Conservation (phyloP, 2,113 vertebrate genomes). For the Etheostoma cragini region DNA sequence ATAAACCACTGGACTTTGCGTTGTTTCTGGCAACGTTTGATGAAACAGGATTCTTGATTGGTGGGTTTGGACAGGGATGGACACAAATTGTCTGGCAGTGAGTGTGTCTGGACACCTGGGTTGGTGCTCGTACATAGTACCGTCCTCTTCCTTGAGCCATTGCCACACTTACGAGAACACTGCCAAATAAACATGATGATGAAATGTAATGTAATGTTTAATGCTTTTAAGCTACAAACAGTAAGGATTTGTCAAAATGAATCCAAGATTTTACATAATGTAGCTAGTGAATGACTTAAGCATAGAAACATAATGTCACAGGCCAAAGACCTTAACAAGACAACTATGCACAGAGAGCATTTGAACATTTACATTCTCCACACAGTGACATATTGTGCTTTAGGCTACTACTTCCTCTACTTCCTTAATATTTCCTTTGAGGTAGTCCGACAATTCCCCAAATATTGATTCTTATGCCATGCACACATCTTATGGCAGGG, state of each 20-base stretch:
- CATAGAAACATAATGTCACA: slow-evolving; percentile 8
- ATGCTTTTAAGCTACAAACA: neutral
- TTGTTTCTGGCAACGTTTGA: slow-evolving; percentile 86
- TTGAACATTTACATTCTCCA: slow-evolving; percentile 20
- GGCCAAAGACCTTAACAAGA: slow-evolving; percentile 20
- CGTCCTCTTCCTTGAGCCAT: slow-evolving; percentile 85
- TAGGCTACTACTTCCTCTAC: neutral
- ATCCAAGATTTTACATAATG: slow-evolving; percentile 2
- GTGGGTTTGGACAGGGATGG: slow-evolving; percentile 80
- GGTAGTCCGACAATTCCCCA: slow-evolving; percentile 12
- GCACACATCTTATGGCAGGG: slow-evolving; percentile 33
- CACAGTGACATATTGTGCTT: slow-evolving; percentile 43
- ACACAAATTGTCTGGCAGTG: slow-evolving; percentile 83
- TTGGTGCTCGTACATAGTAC: slow-evolving; percentile 84
- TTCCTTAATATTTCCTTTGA: slow-evolving; percentile 40
- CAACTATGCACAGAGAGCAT: slow-evolving; percentile 7
- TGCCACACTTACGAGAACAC: slow-evolving; percentile 91
- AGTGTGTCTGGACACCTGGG: slow-evolving; percentile 56
- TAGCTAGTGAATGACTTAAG: slow-evolving; percentile 5
- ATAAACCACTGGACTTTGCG: slow-evolving; percentile 90
- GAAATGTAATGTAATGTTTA: neutral
- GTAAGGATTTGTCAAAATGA: slow-evolving; percentile 6
- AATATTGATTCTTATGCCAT: slow-evolving; percentile 35
- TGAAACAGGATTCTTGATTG: slow-evolving; percentile 86
- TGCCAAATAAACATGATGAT: slow-evolving; percentile 58